Evolutionary conservation across 2,888 invertebrate genomes (phyloP).

Genomic region (Acronicta psi): DNA sequence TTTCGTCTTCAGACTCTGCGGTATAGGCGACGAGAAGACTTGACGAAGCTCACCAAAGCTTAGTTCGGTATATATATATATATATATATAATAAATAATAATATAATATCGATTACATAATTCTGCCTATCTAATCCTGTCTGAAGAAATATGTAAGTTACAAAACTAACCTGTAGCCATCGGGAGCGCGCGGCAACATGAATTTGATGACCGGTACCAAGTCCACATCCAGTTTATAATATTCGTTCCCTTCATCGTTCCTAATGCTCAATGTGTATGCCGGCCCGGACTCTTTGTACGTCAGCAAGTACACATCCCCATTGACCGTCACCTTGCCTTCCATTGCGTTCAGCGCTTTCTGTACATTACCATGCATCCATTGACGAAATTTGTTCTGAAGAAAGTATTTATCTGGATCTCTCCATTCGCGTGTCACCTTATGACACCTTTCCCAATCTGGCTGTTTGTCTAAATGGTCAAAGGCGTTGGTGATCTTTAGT

Average conservation of each 20-base stretch:
- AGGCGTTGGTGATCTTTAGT: conserved; percentile 73
- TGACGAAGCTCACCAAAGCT: no score
- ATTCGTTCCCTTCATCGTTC: conserved; percentile 60
- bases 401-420: conserved; percentile 81
- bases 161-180: conserved; percentile 71
- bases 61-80: no score
- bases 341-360: conserved; percentile 79
- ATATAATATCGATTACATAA: no score
- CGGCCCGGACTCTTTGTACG: conserved; percentile 83
- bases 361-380: conserved; percentile 88
- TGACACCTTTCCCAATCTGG: conserved; percentile 76
- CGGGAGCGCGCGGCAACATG: conserved; percentile 77
- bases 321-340: conserved; percentile 67
- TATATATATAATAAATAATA: no score
- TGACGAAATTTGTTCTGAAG: conserved; percentile 83
- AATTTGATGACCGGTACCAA: conserved; percentile 88
- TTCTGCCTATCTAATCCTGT: no score
- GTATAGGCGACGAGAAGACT: no score
- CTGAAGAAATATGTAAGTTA: no score
- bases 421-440: conserved; percentile 78
- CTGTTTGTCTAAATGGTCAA: conserved; percentile 77
- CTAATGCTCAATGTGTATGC: conserved; percentile 87
- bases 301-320: conserved; percentile 70
- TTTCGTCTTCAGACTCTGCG: no score
- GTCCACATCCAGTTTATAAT: conserved; percentile 83